phyloP scores from a whole-genome alignment of 2,888 invertebrate genomes.

The Ditula angustiorana region DNA sequence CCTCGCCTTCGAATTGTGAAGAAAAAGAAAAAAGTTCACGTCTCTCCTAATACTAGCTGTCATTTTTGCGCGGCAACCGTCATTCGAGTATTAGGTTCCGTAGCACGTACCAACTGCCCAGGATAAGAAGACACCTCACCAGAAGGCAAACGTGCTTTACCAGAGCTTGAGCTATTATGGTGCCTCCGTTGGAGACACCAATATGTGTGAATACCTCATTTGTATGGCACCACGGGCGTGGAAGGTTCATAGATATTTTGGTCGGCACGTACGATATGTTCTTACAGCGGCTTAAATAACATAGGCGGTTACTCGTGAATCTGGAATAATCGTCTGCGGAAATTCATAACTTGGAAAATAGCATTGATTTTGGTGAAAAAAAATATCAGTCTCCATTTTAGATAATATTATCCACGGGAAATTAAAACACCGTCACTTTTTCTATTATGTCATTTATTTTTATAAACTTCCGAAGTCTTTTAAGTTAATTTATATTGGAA shows the following conservation, averaged over 20 bases:
- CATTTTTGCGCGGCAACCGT: conserved; percentile 36
- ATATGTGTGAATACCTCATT: conserved; percentile 28
- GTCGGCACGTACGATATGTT: conserved; percentile 37
- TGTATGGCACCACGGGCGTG: conserved; percentile 14
- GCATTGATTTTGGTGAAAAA: too few species aligned
- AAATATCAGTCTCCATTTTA: too few species aligned
- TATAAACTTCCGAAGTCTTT: too few species aligned
- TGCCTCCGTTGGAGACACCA: conserved; percentile 5
- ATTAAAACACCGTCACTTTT: too few species aligned
- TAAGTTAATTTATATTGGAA: too few species aligned
- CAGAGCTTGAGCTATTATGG: conserved; percentile 16
- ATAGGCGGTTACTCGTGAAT: conserved; percentile 27
- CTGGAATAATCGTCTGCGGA: background rate
- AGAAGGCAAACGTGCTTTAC: background rate
- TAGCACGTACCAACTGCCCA: conserved; percentile 50
- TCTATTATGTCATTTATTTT: too few species aligned
- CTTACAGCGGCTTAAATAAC: conserved; percentile 43
- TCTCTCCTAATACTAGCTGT: conserved; percentile 37
- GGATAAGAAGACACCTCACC: background rate
- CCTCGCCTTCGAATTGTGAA: conserved; percentile 36
- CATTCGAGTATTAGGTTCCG: conserved; percentile 52
- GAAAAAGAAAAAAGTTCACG: conserved; percentile 32
- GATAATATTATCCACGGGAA: too few species aligned
- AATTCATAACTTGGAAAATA: conserved; percentile 12
- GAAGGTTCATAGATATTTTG: conserved; percentile 35